These are phyloP conservation scores for Temnothorax curvispinosus DNA, from an alignment of 1,140 invertebrate genomes.

Conservation along the genomic window DNA sequence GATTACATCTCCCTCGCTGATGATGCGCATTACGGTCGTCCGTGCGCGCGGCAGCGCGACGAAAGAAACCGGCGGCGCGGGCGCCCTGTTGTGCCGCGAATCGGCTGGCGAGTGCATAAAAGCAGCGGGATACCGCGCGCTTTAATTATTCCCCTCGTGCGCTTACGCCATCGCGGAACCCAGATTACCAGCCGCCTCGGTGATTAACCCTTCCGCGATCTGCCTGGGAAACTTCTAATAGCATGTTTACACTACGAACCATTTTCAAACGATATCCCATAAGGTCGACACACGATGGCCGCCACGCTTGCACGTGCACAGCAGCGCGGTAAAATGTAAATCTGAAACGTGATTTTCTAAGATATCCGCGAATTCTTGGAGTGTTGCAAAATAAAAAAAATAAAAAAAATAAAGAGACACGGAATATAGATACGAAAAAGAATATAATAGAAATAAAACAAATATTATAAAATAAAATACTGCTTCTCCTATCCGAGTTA, in stretches of 20 bases:
- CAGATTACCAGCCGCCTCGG: conserved; percentile 19
- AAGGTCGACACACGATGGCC: not conserved
- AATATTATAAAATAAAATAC: conserved; percentile 4
- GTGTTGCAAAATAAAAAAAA: not conserved
- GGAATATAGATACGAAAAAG: too few relatives aligned
- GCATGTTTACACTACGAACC: conserved; percentile 25
- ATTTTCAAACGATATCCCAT: not conserved
- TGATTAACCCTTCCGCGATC: conserved; percentile 48
- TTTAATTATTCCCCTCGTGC: conserved; percentile 53
- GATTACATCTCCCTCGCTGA: conserved; percentile 44
- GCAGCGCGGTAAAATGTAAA: not conserved
- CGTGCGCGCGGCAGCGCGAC: conserved; percentile 31
- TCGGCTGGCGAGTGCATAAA: conserved; percentile 49
- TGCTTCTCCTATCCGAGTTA: not conserved
- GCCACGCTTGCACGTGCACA: too few relatives aligned
- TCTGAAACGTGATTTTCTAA: not conserved
- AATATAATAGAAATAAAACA: not conserved
- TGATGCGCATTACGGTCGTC: conserved; percentile 42
- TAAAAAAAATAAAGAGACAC: not conserved
- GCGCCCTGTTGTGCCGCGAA: conserved; percentile 54
- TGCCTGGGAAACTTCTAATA: conserved; percentile 33
- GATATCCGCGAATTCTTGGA: not conserved
- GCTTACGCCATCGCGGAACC: conserved; percentile 41
- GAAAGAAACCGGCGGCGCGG: conserved; percentile 44
- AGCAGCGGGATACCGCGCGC: conserved; percentile 54